Conservation (phyloP, 2,113 vertebrate genomes). For the Phylloscopus trochilus region DNA sequence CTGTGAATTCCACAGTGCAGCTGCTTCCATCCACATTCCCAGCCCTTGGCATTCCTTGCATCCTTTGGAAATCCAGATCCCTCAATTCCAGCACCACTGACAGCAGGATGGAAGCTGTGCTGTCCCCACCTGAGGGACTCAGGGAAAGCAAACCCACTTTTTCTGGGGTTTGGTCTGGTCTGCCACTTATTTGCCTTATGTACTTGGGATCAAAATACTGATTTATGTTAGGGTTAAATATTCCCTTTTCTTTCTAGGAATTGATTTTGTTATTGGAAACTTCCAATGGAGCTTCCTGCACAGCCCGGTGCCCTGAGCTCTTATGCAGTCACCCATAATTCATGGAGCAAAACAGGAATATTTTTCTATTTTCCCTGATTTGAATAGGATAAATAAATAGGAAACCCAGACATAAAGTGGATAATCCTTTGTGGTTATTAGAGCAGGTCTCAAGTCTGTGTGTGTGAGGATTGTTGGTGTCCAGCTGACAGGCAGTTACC, state of each 20-base stretch:
- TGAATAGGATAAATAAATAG: background rate
- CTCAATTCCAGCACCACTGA: background rate
- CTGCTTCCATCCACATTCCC: background rate
- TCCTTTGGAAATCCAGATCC: background rate
- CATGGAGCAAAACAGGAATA: background rate
- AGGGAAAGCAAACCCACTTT: background rate
- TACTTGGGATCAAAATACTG: background rate
- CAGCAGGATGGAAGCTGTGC: background rate
- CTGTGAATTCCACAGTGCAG: background rate
- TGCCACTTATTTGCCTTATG: background rate
- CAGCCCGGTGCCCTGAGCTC: background rate
- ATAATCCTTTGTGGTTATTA: background rate
- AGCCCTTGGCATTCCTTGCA: background rate
- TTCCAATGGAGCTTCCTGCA: background rate
- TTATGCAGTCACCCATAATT: background rate
- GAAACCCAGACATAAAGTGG: background rate
- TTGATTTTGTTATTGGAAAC: background rate
- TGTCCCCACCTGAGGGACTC: background rate
- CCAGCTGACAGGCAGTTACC: background rate
- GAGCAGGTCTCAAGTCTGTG: rapidly evolving
- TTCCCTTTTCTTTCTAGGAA: background rate
- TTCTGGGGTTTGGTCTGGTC: background rate
- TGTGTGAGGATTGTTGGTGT: background rate
- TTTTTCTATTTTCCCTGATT: background rate
- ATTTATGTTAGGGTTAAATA: background rate